Percentiles rank a stretch among this genome's conserved stretches.
Evolutionary conservation across 2,113 vertebrate genomes (phyloP).

Genomic region (Aplodontia rufa): DNA sequence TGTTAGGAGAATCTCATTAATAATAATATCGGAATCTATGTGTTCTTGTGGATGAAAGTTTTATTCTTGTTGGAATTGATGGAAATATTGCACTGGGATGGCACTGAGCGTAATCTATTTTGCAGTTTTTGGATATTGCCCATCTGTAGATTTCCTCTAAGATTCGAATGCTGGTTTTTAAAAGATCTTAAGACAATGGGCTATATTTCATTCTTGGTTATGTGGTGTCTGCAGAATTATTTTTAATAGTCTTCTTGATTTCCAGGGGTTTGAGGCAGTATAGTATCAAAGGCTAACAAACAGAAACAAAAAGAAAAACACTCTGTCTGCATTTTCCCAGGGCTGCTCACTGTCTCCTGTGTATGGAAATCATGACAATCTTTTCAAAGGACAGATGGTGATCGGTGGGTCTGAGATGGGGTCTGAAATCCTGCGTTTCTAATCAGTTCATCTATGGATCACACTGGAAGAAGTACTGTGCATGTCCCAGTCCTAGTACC

Average conservation of each 20-base stretch:
- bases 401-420: not conserved
- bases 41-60: not conserved
- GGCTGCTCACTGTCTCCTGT: not conserved
- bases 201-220: slow-evolving; percentile 1
- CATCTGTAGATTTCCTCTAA: slow-evolving; percentile 42
- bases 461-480: not conserved
- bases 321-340: not conserved
- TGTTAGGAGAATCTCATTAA: not conserved
- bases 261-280: not conserved
- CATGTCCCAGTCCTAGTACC: not conserved
- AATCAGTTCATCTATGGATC: not conserved
- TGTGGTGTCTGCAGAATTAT: not conserved
- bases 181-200: not conserved
- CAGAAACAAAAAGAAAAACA: too few relatives aligned
- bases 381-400: not conserved
- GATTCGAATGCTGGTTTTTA: slow-evolving; percentile 9
- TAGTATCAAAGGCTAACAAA: not conserved
- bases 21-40: not conserved
- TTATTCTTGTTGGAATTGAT: not conserved
- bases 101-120: not conserved
- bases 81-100: not conserved
- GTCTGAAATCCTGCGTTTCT: not conserved
- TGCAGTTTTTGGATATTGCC: not conserved
- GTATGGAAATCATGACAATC: not conserved
- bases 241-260: slow-evolving; percentile 20